phyloP scores from a whole-genome alignment of 1,140 invertebrate species.

The Drosophila pandora region DNA sequence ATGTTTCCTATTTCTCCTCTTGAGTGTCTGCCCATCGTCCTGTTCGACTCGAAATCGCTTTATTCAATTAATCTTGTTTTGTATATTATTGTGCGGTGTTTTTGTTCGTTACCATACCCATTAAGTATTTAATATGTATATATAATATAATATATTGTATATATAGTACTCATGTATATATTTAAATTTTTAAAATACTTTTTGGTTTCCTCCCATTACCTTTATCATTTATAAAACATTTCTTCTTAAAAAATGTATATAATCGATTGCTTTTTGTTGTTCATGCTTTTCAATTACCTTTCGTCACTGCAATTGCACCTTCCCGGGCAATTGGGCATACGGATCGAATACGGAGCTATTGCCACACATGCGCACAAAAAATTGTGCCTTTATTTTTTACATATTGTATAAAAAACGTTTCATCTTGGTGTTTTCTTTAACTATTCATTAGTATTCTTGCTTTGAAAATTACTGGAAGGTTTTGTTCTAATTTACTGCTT shows the following conservation, averaged over 20 bases:
- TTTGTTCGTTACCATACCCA: slow-evolving; percentile 79
- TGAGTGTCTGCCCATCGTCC: slow-evolving; percentile 12
- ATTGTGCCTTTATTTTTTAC: slow-evolving; percentile 46
- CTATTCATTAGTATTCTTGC: slow-evolving; percentile 31
- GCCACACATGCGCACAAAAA: slow-evolving; percentile 47
- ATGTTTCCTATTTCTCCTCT: slow-evolving; percentile 42
- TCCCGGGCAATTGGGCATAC: slow-evolving; percentile 11
- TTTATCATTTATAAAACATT: slow-evolving; percentile 73
- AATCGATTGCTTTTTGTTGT: slow-evolving; percentile 78
- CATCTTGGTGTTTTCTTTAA: slow-evolving; percentile 60
- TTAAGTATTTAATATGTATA: slow-evolving; percentile 77
- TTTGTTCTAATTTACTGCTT: slow-evolving; percentile 58
- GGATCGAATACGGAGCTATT: slow-evolving; percentile 12
- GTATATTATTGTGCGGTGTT: slow-evolving; percentile 82
- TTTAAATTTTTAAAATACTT: slow-evolving; percentile 82
- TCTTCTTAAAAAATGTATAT: slow-evolving; percentile 78
- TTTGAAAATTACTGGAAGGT: slow-evolving; percentile 65
- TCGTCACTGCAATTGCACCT: slow-evolving; percentile 5
- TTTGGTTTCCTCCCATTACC: slow-evolving; percentile 55
- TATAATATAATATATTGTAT: slow-evolving; percentile 64
- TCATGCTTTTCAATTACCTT: slow-evolving; percentile 47
- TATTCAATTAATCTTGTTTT: slow-evolving; percentile 36
- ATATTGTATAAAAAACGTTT: slow-evolving; percentile 64
- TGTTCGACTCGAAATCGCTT: background rate
- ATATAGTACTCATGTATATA: slow-evolving; percentile 80